Evolutionary conservation across 1,140 invertebrate species (phyloP), one percentile per base, ranked within the genome.

Genomic region (Aphidius ervi): DNA sequence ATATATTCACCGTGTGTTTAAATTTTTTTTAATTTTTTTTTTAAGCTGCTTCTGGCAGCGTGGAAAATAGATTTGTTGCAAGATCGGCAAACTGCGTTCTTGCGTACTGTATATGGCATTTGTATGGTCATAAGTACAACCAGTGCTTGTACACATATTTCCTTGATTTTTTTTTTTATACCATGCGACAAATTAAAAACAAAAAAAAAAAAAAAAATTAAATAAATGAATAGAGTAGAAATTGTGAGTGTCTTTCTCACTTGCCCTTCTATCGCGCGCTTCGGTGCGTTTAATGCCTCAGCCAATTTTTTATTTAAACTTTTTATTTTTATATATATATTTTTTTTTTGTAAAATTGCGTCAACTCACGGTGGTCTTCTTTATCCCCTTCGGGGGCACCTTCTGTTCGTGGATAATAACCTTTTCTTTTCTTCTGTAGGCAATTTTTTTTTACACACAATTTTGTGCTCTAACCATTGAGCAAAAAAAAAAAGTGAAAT

Each of bases 1-100:
- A 63, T 31, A 48, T 55, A 57, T 31, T 52, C 55, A 45, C 64
- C 65, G 65, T 68, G 65, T 71, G 68, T 71, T 31, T 31, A 31
- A 31, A 31, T 16, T 16, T 16, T 16, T 16, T 70, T 69, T 64
- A 49, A 68, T 72, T 72, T 71, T 72, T 72, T 64, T 66, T 37
- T 16, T n/a, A n/a, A n/a, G 31, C 31, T 52, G 31, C 49, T 31
- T 31, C 8, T 52, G 7, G 49, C 16, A 45, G 48, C 63, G 64
- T 70, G 67, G 63, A 72, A 31, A 72, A 72, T 72, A 72, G 71
- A 71, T 72, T 71, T 71, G 71, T 72, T 71, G 71, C 66, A 67
- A 69, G 67, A 70, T 71, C 70, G 71, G 62, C 23, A 53, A 63
- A 43, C 57, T 61, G 64, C 63, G 66, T 63, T 68, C 68, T 65